phyloP scores from a whole-genome alignment of 1,140 invertebrate species.

The Drosophila tropicalis region DNA sequence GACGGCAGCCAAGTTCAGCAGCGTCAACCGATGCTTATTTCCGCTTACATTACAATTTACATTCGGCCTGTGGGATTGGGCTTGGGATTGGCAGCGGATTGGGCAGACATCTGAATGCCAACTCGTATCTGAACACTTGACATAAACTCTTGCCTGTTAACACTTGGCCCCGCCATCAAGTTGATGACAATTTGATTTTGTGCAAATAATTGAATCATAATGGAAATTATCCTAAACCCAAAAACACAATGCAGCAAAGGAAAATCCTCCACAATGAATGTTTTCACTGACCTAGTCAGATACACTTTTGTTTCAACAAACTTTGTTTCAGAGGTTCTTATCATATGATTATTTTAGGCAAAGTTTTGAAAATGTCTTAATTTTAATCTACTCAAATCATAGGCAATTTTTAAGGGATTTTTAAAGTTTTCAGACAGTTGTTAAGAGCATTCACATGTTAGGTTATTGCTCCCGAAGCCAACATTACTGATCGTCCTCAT shows the following conservation, averaged over 20 bases:
- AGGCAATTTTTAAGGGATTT: too few species aligned
- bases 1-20: conserved; percentile 42
- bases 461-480: neutral
- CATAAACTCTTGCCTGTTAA: conserved; percentile 7
- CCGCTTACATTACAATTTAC: conserved; percentile 80
- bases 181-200: conserved; percentile 10
- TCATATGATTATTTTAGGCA: too few species aligned
- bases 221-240: neutral
- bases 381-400: too few species aligned
- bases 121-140: conserved; percentile 22
- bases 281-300: too few species aligned
- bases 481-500: neutral
- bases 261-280: neutral
- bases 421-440: too few species aligned
- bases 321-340: too few species aligned
- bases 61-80: conserved; percentile 34
- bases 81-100: neutral
- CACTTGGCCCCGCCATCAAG: neutral
- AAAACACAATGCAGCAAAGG: neutral
- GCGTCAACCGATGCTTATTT: conserved; percentile 69
- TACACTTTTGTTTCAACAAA: too few species aligned
- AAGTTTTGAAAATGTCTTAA: too few species aligned
- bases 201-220: neutral
- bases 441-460: too few species aligned
- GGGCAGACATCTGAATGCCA: conserved; percentile 14